These are phyloP conservation scores for Holothuria scabra DNA, from an alignment of 53 echinoderm and acorn worm species.

Conservation along the genomic window DNA sequence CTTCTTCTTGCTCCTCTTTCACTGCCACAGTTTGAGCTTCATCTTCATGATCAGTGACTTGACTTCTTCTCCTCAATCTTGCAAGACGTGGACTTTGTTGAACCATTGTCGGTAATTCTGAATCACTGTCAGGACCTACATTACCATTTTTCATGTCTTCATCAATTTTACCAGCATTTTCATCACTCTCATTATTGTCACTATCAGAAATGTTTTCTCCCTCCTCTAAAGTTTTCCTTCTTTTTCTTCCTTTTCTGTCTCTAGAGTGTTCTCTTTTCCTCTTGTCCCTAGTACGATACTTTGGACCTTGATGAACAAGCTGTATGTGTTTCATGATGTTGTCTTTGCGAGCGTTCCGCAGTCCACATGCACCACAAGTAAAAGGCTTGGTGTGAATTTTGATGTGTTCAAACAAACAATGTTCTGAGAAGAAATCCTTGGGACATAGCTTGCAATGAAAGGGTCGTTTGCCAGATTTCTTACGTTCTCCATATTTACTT, in stretches of 20 bases:
- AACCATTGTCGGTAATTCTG: conserved; percentile 45
- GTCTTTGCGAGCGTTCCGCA: conserved; percentile 91
- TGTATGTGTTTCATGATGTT: conserved; percentile 95
- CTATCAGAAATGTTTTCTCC: conserved; percentile 1
- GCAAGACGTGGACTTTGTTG: conserved; percentile 5
- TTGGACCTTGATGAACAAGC: conserved; percentile 85
- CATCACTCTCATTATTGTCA: conserved; percentile 16
- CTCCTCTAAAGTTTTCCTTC: background rate
- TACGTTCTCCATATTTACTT: conserved; percentile 67
- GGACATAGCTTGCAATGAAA: conserved; percentile 82
- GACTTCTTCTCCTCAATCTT: conserved; percentile 16
- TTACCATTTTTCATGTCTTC: conserved; percentile 3
- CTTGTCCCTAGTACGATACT: conserved; percentile 60
- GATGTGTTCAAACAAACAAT: conserved; percentile 95
- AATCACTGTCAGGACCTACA: background rate
- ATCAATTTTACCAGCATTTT: conserved; percentile 16
- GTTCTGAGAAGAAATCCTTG: conserved; percentile 89
- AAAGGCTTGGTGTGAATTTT: conserved; percentile 97
- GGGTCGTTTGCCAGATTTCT: conserved; percentile 70
- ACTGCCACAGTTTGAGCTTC: background rate
- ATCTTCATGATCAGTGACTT: background rate
- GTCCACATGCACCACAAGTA: conserved; percentile 83
- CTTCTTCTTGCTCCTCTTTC: conserved; percentile 36
- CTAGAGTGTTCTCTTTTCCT: background rate
- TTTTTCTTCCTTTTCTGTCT: conserved; percentile 7